Evolutionary conservation across 2,888 invertebrate genomes (phyloP).

Genomic region (Lagria hirta): DNA sequence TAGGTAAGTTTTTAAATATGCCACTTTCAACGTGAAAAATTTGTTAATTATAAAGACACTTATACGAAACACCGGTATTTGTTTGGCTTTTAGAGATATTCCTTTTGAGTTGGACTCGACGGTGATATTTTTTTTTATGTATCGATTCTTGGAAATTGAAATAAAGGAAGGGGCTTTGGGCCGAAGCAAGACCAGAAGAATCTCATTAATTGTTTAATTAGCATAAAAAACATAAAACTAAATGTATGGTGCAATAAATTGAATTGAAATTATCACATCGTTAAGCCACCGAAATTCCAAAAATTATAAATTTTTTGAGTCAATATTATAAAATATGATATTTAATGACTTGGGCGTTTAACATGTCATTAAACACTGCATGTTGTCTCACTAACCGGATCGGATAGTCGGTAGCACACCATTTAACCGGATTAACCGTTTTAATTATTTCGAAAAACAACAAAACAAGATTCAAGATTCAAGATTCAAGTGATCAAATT

Average conservation of each 20-base stretch:
- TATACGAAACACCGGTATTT: conserved; percentile 36
- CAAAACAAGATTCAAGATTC: conserved; percentile 9
- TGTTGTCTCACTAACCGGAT: conserved; percentile 41
- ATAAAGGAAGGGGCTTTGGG: conserved; percentile 43
- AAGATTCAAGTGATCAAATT: conserved; percentile 41
- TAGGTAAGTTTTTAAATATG: conserved; percentile 34
- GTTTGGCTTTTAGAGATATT: conserved; percentile 28
- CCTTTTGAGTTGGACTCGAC: conserved; percentile 21
- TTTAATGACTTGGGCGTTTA: conserved; percentile 42
- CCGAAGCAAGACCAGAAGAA: conserved; percentile 35
- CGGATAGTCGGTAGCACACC: conserved; percentile 15
- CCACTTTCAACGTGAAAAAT: conserved; percentile 42
- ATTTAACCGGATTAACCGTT: conserved; percentile 14
- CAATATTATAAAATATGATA: conserved; percentile 45
- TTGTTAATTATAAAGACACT: conserved; percentile 46
- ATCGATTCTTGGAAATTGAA: conserved; percentile 40
- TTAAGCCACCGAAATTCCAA: conserved; percentile 32
- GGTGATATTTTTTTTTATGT: conserved; percentile 29
- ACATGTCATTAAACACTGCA: conserved; percentile 44
- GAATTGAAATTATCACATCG: conserved; percentile 46
- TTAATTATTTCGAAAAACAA: conserved; percentile 19
- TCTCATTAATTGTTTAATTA: conserved; percentile 46
- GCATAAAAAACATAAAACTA: conserved; percentile 46
- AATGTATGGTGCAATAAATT: conserved; percentile 45
- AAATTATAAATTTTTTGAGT: conserved; percentile 39